Evolutionary conservation across 2,888 invertebrate genomes (phyloP), one percentile per base, ranked within the genome.

Genomic region (Lasioglossum marginatum): DNA sequence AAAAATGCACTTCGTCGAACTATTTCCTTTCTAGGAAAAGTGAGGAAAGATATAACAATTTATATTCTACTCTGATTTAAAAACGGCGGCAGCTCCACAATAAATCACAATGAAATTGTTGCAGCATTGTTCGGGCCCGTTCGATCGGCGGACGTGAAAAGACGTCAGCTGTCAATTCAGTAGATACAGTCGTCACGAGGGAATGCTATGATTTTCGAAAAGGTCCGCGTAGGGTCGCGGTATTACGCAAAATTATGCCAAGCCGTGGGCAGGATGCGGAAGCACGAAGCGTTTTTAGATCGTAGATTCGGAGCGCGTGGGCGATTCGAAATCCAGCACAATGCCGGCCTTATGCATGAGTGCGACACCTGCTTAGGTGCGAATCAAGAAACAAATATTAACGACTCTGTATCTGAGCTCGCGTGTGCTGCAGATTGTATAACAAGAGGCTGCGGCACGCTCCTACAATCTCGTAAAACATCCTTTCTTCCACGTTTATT

Each of bases 321-420:
- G 84, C 76, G 88, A 87, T 81, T 78, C 60, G 52, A 83, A 79
- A 84, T 79, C 71, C 78, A 8, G 60, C 83, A 92, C 91, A 93
- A 93, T 92, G 91, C 87, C 43, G 85, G 10, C 88, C 85, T 92
- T 92, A 89, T 93, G 90, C 88, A 52, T 52, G 52, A 23, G 6
- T 23, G 78, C 75, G 84, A 85, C 93, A 93, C 93, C 93, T 93
- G 93, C 93, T 92, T 72, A 89, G 90, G 91, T 91, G 92, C 90
- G 89, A 91, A 93, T 88, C 90, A 88, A 81, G 91, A 87, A 80
- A 90, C 91, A 91, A 92, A 91, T 91, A 92, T 92, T 91, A 91
- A 92, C 91, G 88, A 91, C 89, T 89, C 40, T 75, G 19, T 76
- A 31, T 60, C 40, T 40, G 75, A 4, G 31, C 37, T 60, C 40